Base-by-base conservation (phyloP, 2,888 invertebrate species). In the Siphlonurus alternatus region DNA sequence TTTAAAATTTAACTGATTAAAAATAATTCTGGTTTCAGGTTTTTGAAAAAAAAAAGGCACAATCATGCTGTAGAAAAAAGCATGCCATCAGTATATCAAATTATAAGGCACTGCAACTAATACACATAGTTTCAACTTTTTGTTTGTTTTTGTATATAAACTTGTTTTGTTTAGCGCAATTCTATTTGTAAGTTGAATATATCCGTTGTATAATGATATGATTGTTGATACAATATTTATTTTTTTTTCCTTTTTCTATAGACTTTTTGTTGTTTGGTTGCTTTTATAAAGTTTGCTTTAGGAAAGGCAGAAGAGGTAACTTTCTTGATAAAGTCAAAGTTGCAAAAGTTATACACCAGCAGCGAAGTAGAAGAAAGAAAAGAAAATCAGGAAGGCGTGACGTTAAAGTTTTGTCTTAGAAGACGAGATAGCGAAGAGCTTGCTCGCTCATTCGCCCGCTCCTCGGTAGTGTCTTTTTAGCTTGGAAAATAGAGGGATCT, bases 351-450 rank as follows among this genome's bases (percentile, higher is more conserved):
- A 38, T 56, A 56, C 22, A n/a, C 56, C n/a, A 56, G 56, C 56
- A 56, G 56, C n/a, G n/a, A 56, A 22, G 10, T 10, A n/a, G n/a
- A n/a, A n/a, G 20, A 20, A 22, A 56, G 56, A 56, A 56, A 56
- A 56, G 56, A 56, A 56, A 56, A 56, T 56, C 56, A 56, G 56
- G 56, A 38, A 56, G 56, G 56, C 56, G 56, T 56, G 56, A 56
- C 56, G 56, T 56, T 56, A 56, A 56, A 56, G 56, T 56, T 56
- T 56, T 56, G 56, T 56, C 56, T 56, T 22, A 20, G 56, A n/a
- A 56, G 56, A 38, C 5, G 38, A 38, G 38, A n/a, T n/a, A n/a
- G n/a, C n/a, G n/a, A 38, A 15, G 38, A 38, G 38, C 15, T 38
- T 38, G 38, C 38, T 38, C 15, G 38, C 38, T 38, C 38, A 5